Percentiles rank a stretch among this genome's conserved stretches.
These are phyloP conservation scores for Lydus trimaculatus DNA, from an alignment of 2,888 invertebrate species.

Conservation along the genomic window DNA sequence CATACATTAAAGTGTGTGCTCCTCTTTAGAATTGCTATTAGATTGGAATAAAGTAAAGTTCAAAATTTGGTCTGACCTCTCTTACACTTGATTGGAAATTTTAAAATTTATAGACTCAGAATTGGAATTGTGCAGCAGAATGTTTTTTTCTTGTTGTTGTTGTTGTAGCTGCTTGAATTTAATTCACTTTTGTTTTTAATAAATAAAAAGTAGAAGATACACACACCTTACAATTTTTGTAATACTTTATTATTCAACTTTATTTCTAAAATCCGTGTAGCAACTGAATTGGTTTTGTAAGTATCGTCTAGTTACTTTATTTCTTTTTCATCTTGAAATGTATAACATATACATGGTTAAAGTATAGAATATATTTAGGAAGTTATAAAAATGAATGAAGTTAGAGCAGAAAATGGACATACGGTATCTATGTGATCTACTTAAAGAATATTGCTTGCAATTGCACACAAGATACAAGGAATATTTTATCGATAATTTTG, in stretches of 20 bases:
- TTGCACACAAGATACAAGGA: background rate
- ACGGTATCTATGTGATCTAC: background rate
- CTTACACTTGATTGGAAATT: background rate
- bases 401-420: background rate
- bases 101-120: background rate
- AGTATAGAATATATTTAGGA: background rate
- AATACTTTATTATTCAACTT: background rate
- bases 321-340: background rate
- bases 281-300: background rate
- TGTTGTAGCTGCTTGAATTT: too few species aligned
- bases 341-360: background rate
- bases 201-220: background rate
- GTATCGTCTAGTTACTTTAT: background rate
- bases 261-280: background rate
- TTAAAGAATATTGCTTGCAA: background rate
- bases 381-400: slow-evolving; percentile 1
- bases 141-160: too few species aligned
- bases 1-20: too few species aligned
- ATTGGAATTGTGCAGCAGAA: background rate
- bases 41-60: too few species aligned
- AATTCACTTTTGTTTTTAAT: background rate
- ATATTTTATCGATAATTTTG: background rate
- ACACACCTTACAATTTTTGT: background rate
- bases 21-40: too few species aligned
- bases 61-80: background rate